phyloP scores from a whole-genome alignment of 2,888 invertebrate genomes.

The Drosophila barbarae region DNA sequence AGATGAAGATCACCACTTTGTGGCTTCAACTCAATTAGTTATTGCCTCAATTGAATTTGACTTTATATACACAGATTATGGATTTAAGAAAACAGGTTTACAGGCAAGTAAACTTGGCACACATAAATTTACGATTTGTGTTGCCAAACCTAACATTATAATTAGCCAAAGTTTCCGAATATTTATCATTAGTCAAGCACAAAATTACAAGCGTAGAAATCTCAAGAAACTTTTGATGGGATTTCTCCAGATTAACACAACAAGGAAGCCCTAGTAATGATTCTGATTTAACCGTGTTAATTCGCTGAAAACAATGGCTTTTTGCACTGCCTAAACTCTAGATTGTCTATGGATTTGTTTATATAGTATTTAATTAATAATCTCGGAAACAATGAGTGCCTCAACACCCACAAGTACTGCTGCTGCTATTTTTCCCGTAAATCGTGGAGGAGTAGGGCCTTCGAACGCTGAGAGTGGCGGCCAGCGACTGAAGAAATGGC shows the following conservation, averaged over 20 bases:
- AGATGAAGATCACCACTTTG: background rate
- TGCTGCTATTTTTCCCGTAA: conserved; percentile 5
- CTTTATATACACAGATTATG: conserved; percentile 7
- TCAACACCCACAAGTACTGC: conserved; percentile 17
- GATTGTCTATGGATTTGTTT: background rate
- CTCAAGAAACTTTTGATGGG: background rate
- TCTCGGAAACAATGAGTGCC: conserved; percentile 9
- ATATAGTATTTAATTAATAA: conserved; percentile 6
- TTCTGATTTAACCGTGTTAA: conserved; percentile 3
- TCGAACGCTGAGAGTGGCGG: conserved; percentile 20
- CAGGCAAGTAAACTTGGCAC: conserved; percentile 50
- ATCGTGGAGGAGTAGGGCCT: conserved; percentile 8
- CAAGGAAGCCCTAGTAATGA: conserved; percentile 31
- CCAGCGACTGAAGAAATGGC: conserved; percentile 23
- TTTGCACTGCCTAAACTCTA: conserved; percentile 1
- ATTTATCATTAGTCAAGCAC: conserved; percentile 30
- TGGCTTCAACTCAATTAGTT: conserved; percentile 10
- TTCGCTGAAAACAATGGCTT: conserved; percentile 47
- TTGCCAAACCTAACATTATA: conserved; percentile 20
- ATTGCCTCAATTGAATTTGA: conserved; percentile 9
- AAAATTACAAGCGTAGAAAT: conserved; percentile 12
- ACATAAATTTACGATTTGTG: conserved; percentile 38
- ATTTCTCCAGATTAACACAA: background rate
- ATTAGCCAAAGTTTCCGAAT: conserved; percentile 19
- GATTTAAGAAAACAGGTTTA: conserved; percentile 25